phyloP scores from a whole-genome alignment of 2,888 invertebrate species.

The Melangyna quadrimaculata region DNA sequence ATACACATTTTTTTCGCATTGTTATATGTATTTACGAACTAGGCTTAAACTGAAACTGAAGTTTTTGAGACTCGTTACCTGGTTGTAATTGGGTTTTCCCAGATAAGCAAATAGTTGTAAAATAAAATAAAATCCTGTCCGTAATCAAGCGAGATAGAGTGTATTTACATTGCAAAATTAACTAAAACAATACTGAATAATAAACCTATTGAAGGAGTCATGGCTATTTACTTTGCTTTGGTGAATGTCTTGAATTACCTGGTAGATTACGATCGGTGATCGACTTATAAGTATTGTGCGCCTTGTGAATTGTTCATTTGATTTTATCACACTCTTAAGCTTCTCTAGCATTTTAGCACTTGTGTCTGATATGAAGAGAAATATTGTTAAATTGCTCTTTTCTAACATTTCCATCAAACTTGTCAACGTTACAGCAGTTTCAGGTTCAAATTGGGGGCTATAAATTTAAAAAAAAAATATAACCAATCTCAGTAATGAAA shows the following conservation, averaged over 20 bases:
- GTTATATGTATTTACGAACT: no score
- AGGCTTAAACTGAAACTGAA: no score
- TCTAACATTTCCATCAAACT: constrained; percentile 78
- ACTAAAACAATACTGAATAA: no score
- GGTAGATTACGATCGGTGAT: constrained; percentile 80
- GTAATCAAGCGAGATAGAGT: no score
- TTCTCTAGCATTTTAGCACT: constrained; percentile 78
- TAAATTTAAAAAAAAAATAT: not conserved
- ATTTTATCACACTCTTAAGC: constrained; percentile 76
- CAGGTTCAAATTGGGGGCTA: constrained; percentile 79
- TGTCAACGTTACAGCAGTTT: constrained; percentile 78
- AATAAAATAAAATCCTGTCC: no score
- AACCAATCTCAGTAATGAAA: not conserved
- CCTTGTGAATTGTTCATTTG: constrained; percentile 76
- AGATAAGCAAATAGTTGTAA: no score
- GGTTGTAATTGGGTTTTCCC: no score
- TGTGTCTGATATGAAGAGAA: constrained; percentile 78
- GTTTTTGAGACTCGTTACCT: no score
- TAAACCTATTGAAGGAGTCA: not conserved
- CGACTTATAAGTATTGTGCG: constrained; percentile 79
- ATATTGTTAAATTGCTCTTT: constrained; percentile 77
- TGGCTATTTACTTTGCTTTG: not conserved
- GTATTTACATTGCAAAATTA: no score
- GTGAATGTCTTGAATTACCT: constrained; percentile 72
- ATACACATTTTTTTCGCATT: no score